Conservation (phyloP, 2,797 vertebrate species). For the Brachyalestes nurse region DNA sequence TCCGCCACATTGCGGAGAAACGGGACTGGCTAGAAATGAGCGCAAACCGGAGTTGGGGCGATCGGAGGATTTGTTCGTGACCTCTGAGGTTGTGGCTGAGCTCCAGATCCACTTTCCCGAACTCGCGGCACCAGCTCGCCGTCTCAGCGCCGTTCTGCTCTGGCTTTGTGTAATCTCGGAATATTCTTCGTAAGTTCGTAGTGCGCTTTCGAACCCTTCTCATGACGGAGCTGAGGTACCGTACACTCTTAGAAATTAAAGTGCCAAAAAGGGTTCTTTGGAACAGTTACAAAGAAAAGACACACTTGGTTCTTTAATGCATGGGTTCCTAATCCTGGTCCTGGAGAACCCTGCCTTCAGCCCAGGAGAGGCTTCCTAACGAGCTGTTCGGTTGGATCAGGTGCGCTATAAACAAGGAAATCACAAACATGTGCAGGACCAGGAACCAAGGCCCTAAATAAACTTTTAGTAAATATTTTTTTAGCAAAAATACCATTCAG, state of each 20-base stretch:
- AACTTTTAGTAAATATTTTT: too few relatives aligned
- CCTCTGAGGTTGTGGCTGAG: neutral
- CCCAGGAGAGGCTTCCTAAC: too few relatives aligned
- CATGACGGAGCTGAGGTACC: neutral
- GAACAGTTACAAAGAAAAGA: neutral
- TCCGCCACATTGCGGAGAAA: neutral
- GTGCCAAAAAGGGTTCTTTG: neutral
- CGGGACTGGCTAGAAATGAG: neutral
- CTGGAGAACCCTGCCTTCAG: too few relatives aligned
- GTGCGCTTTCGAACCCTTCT: conserved; percentile 10
- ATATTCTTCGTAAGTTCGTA: neutral
- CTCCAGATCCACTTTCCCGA: neutral
- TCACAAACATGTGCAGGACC: too few relatives aligned
- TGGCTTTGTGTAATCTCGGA: neutral
- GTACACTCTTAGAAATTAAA: neutral
- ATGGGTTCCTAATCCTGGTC: neutral
- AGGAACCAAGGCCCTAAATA: too few relatives aligned
- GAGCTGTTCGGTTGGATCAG: too few relatives aligned
- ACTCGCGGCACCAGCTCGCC: neutral
- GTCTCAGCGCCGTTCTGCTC: neutral
- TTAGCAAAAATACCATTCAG: too few relatives aligned
- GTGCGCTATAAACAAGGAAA: too few relatives aligned
- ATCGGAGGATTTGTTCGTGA: neutral
- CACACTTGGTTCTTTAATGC: neutral
- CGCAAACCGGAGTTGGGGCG: neutral